Evolutionary conservation across 1,140 invertebrate species (phyloP).

Genomic region (Samia ricini): DNA sequence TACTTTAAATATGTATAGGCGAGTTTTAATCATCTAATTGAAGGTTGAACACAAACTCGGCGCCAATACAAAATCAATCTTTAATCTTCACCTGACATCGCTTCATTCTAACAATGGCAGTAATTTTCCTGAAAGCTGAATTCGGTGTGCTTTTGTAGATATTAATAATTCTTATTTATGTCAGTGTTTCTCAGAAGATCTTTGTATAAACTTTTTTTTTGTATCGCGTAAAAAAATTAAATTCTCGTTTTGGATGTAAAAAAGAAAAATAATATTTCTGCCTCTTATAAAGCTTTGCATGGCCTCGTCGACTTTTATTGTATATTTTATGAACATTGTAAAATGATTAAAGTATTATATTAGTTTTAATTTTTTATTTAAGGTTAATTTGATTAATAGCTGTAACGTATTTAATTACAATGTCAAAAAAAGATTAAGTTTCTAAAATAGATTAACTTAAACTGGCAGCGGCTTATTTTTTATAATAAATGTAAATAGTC

Average conservation of each 20-base stretch:
- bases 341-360: background rate
- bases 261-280: background rate
- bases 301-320: background rate
- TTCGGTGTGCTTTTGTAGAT: slow-evolving; percentile 27
- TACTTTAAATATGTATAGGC: background rate
- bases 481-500: no score
- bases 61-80: background rate
- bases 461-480: no score
- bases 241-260: background rate
- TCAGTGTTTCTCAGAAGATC: slow-evolving; percentile 11
- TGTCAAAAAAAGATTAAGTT: no score
- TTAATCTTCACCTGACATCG: background rate
- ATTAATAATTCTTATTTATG: slow-evolving; percentile 28
- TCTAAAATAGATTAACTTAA: no score
- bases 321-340: background rate
- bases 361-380: background rate
- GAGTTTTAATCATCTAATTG: background rate
- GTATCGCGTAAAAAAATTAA: background rate
- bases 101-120: slow-evolving; percentile 25
- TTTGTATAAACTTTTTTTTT: slow-evolving; percentile 28
- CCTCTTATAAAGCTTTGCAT: background rate
- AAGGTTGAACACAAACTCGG: background rate
- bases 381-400: no score
- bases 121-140: slow-evolving; percentile 32
- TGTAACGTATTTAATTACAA: no score